A percentile compares a stretch with the other conserved stretches of the same genome.
Conservation (phyloP, 1,140 invertebrate genomes). For the Brachionus plicatilis region DNA sequence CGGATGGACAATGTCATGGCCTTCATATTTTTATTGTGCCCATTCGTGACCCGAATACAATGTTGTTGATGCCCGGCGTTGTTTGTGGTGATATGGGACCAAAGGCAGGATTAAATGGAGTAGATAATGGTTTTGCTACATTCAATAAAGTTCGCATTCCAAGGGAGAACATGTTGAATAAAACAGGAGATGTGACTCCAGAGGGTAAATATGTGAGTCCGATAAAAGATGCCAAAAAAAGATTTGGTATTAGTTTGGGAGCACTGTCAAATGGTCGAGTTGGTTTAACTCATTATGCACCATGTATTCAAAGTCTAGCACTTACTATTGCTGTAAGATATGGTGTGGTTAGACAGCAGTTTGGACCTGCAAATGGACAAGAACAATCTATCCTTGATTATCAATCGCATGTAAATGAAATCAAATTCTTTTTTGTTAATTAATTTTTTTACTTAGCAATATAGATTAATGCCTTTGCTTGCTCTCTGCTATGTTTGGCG, state of each 20-base stretch:
- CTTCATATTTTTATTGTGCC: constrained; percentile 78
- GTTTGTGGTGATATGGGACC: constrained; percentile 79
- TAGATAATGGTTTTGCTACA: constrained; percentile 58
- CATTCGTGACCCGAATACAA: constrained; percentile 69
- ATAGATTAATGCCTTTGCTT: constrained; percentile 79
- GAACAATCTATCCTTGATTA: too few species aligned
- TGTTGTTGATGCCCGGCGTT: constrained; percentile 68
- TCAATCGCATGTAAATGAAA: not conserved
- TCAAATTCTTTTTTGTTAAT: constrained; percentile 44
- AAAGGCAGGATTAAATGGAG: constrained; percentile 58
- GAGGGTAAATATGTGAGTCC: constrained; percentile 74
- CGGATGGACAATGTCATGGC: constrained; percentile 74
- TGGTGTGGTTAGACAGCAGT: too few species aligned
- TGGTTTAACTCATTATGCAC: constrained; percentile 61
- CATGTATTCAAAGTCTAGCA: constrained; percentile 66
- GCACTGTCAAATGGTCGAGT: constrained; percentile 76
- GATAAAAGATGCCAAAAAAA: constrained; percentile 53
- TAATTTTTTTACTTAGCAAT: too few species aligned
- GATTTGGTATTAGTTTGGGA: constrained; percentile 62
- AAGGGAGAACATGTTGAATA: constrained; percentile 73
- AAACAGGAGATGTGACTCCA: constrained; percentile 75
- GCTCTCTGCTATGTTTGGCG: constrained; percentile 73
- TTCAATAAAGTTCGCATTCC: constrained; percentile 80
- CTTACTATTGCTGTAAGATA: constrained; percentile 81
- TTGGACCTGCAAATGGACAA: too few species aligned